Evolutionary conservation across 2,888 invertebrate genomes (phyloP), one percentile per base, ranked within the genome.

Genomic region (Athetis lepigone): DNA sequence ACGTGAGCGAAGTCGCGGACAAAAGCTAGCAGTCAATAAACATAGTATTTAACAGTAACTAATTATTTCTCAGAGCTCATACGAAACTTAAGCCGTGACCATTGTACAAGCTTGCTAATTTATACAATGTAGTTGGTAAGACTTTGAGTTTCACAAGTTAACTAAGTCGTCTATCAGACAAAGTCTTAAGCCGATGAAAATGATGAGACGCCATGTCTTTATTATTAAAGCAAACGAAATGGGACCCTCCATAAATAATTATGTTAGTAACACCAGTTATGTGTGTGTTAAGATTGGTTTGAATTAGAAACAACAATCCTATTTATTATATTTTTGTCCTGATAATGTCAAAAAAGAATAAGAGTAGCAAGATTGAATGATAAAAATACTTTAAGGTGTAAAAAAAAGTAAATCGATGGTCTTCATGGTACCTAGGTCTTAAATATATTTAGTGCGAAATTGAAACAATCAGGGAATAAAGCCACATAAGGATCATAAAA

Each of bases 111-210:
- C 16, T 71, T n/a, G 39, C 21, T 39, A 40, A 71, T 56, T 42
- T 57, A 42, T 42, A 58, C 66, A 46, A 39, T 55, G 16, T 23
- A 72, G 42, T 55, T 47, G 13, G 25, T 7, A 49, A 55, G 39
- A 23, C 77, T 64, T 64, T 27, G 18, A 55, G 60, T 55, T 68
- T 25, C 54, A 23, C 51, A 62, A 75, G 50, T 75, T 59, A 29
- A 52, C 69, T 58, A 78, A 79, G 65, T 66, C 63, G 51, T 68
- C 47, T 55, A 62, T 61, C 59, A 69, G 37, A 18, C 54, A 36
- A 66, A 76, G 62, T 63, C 43, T 69, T 67, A 77, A 70, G 59
- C 64, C 60, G 62, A 33, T 60, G 63, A 67, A 68, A 61, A 64
- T 60, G 56, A 63, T 42, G 49, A 36, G 45, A 46, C 47, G 27